These are phyloP conservation scores for Megalopta genalis DNA, from an alignment of 1,140 invertebrate genomes.

Conservation along the genomic window DNA sequence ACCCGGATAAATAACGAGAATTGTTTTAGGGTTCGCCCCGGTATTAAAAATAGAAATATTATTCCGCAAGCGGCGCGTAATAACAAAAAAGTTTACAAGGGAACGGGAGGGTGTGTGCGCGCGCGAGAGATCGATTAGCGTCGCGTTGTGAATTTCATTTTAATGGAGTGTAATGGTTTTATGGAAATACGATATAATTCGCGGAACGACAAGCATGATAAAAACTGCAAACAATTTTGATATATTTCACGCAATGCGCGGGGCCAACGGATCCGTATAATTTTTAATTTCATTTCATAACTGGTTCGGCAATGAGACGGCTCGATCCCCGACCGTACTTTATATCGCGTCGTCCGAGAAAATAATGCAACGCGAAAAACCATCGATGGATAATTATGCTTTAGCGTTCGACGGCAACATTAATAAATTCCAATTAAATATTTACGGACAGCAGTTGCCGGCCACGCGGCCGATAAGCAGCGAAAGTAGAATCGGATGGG, in stretches of 20 bases:
- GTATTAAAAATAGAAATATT: conserved; percentile 18
- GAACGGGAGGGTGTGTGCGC: no score
- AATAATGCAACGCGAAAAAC: background rate
- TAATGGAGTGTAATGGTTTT: conserved; percentile 51
- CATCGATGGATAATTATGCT: background rate
- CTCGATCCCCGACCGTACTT: background rate
- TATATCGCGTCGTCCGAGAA: background rate
- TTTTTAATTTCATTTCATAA: conserved; percentile 48
- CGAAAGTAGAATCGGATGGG: no score
- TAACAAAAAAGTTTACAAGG: conserved; percentile 35
- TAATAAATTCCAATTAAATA: background rate
- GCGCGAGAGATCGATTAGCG: conserved; percentile 36
- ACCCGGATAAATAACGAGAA: background rate
- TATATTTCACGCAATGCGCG: conserved; percentile 33
- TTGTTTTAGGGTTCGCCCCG: background rate
- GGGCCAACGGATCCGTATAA: conserved; percentile 14
- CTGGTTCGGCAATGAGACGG: conserved; percentile 1
- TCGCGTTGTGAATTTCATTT: conserved; percentile 38
- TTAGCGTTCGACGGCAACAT: background rate
- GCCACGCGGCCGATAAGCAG: no score
- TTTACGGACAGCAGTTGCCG: no score
- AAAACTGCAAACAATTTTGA: conserved; percentile 52
- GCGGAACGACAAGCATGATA: conserved; percentile 38
- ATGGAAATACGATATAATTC: conserved; percentile 52
- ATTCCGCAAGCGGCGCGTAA: background rate